Conservation (phyloP, 2,113 vertebrate genomes). For the Rhizomys pruinosus region DNA sequence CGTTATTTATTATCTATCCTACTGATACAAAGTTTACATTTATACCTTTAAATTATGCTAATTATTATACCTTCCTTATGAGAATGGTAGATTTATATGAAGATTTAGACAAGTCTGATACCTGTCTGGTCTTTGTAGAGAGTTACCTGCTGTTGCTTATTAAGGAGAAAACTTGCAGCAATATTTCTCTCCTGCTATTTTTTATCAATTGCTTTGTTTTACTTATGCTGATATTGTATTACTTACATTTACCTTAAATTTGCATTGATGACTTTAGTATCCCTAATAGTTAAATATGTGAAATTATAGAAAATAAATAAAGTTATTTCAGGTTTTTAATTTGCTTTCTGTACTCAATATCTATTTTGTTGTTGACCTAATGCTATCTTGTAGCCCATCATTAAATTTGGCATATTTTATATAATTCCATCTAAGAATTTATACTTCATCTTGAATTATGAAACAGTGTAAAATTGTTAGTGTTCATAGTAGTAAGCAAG, state of each 20-base stretch:
- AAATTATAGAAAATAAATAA: neutral
- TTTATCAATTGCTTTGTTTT: neutral
- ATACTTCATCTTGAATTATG: neutral
- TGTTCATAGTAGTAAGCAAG: neutral
- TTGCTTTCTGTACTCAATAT: neutral
- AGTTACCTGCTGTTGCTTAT: neutral
- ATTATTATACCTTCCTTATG: neutral
- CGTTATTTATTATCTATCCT: neutral
- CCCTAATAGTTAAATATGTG: conserved; percentile 8
- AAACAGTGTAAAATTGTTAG: neutral
- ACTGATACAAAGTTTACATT: neutral
- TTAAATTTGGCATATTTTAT: neutral
- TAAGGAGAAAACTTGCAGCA: neutral
- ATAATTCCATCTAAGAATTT: conserved; percentile 10
- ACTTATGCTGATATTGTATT: neutral
- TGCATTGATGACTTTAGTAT: neutral
- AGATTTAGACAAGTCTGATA: neutral
- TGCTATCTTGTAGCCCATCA: neutral
- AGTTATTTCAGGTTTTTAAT: neutral
- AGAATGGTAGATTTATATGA: neutral
- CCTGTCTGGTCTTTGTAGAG: neutral
- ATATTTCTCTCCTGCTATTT: neutral
- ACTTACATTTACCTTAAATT: neutral
- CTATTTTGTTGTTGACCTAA: conserved; percentile 28
- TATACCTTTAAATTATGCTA: neutral